Conservation (phyloP, 2,113 vertebrate species). For the Neofelis nebulosa region DNA sequence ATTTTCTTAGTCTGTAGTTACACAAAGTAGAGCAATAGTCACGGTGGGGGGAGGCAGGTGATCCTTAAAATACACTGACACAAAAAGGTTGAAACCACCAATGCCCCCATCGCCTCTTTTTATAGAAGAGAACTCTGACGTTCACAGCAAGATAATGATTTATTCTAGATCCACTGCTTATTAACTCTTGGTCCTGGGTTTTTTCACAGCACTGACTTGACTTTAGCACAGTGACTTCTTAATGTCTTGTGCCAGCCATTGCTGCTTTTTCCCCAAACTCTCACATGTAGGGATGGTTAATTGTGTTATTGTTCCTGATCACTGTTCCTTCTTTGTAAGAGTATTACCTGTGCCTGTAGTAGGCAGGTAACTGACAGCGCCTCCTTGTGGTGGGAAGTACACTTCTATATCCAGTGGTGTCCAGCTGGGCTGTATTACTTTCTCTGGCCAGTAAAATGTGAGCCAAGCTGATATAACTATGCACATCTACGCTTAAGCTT, state of each 20-base stretch:
- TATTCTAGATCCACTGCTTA: neutral
- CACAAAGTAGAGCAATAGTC: neutral
- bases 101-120: neutral
- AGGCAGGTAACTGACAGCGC: neutral
- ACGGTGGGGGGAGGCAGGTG: rapidly evolving
- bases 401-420: neutral
- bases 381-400: neutral
- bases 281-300: neutral
- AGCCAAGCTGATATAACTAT: neutral
- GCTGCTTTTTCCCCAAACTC: neutral
- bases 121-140: neutral
- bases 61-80: neutral
- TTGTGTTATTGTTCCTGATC: neutral
- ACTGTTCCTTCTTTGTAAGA: neutral
- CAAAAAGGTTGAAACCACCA: neutral
- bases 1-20: neutral
- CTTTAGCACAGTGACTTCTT: neutral
- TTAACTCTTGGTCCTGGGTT: neutral
- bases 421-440: neutral
- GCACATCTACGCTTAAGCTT: neutral
- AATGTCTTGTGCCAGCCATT: neutral
- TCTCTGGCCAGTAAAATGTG: neutral
- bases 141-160: neutral
- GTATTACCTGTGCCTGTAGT: neutral
- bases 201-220: neutral